Evolutionary conservation across 1,140 invertebrate genomes (phyloP).

Genomic region (Psilanteris sp.): DNA sequence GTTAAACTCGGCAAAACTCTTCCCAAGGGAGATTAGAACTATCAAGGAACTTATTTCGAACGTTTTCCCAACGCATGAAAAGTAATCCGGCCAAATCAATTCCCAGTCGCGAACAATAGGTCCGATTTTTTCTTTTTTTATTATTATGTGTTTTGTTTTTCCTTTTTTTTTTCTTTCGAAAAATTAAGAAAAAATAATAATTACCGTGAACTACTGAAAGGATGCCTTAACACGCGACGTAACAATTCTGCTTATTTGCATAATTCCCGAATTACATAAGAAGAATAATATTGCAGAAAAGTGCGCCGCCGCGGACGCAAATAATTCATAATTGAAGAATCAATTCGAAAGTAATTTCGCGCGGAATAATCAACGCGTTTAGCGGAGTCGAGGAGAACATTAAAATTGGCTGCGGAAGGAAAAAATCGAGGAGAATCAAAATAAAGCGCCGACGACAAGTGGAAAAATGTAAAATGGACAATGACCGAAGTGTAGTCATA

Average conservation of each 20-base stretch:
- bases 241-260: slow-evolving; percentile 37
- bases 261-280: slow-evolving; percentile 49
- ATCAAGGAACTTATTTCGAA: slow-evolving; percentile 24
- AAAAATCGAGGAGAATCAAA: slow-evolving; percentile 48
- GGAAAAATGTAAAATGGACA: slow-evolving; percentile 60
- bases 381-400: slow-evolving; percentile 15
- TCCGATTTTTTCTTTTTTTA: too few species aligned
- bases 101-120: slow-evolving; percentile 31
- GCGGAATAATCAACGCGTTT: slow-evolving; percentile 39
- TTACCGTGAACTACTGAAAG: too few species aligned
- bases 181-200: too few species aligned
- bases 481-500: slow-evolving; percentile 60
- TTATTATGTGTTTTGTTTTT: too few species aligned
- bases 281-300: slow-evolving; percentile 37
- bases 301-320: slow-evolving; percentile 2
- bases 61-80: slow-evolving; percentile 48
- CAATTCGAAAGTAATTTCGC: slow-evolving; percentile 56
- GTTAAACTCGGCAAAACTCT: slow-evolving; percentile 42
- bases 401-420: slow-evolving; percentile 20
- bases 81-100: slow-evolving; percentile 41
- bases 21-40: slow-evolving; percentile 34
- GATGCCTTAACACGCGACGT: slow-evolving; percentile 30
- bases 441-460: slow-evolving; percentile 53
- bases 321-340: slow-evolving; percentile 45
- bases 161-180: too few species aligned